Percentiles rank a stretch among this genome's conserved stretches.
Evolutionary conservation across 2,113 vertebrate genomes (phyloP).

Genomic region (Zootoca vivipara): DNA sequence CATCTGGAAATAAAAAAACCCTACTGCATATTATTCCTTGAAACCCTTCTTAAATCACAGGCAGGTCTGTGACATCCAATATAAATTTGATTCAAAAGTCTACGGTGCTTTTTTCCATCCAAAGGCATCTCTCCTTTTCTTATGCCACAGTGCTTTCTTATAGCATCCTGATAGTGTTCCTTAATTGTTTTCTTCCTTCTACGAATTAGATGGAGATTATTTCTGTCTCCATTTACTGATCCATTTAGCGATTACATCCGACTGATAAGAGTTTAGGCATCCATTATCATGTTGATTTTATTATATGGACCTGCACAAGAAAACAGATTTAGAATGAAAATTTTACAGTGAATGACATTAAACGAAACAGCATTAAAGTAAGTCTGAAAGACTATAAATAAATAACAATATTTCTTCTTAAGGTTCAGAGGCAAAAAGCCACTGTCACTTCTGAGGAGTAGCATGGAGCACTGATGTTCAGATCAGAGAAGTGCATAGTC

Average conservation of each 20-base stretch:
- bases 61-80: not conserved
- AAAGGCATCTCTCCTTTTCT: not conserved
- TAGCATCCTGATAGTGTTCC: not conserved
- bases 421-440: not conserved
- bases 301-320: not conserved
- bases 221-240: constrained; percentile 1
- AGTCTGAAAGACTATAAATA: not conserved
- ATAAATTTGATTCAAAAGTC: not conserved
- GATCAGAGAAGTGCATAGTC: not conserved
- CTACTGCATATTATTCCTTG: not conserved
- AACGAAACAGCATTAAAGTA: not conserved
- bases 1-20: not conserved
- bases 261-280: not conserved
- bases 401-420: not conserved
- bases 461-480: not conserved
- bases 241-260: not conserved
- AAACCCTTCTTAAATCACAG: not conserved
- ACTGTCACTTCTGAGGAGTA: not conserved
- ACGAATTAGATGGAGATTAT: constrained; percentile 11
- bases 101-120: not conserved
- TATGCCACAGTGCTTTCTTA: not conserved
- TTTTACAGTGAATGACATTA: not conserved
- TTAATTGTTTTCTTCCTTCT: not conserved
- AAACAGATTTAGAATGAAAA: constrained; percentile 4
- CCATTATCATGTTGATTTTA: constrained; percentile 4